phyloP scores from a whole-genome alignment of 2,888 invertebrate species.

The Epinotia ramella region DNA sequence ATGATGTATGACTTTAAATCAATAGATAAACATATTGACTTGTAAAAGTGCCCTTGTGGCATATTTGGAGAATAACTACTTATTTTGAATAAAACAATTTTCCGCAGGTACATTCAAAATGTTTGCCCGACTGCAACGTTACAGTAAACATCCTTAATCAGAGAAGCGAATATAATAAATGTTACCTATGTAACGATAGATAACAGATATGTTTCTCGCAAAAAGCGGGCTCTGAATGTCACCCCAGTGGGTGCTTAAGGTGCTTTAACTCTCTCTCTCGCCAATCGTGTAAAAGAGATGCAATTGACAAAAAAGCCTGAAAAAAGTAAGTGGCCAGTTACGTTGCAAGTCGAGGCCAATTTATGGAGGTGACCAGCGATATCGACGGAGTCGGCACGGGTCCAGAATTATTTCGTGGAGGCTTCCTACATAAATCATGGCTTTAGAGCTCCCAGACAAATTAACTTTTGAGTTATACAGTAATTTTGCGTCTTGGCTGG shows the following conservation, averaged over 20 bases:
- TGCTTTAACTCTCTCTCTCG: neutral
- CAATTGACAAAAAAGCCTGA: neutral
- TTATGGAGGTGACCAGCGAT: slow-evolving; percentile 50
- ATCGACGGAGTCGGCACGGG: slow-evolving; percentile 57
- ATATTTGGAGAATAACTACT: too few species aligned
- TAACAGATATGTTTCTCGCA: neutral
- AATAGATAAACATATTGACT: too few species aligned
- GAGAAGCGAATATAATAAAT: neutral
- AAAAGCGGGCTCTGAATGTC: neutral
- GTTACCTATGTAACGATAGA: neutral
- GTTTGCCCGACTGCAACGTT: too few species aligned
- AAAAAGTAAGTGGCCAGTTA: slow-evolving; percentile 43
- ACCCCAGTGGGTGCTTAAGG: too few species aligned
- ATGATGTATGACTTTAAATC: too few species aligned
- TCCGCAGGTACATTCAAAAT: too few species aligned
- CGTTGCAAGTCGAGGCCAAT: slow-evolving; percentile 30
- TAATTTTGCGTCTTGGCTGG: neutral
- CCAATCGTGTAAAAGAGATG: neutral
- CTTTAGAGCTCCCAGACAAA: slow-evolving; percentile 17
- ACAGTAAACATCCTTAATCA: neutral
- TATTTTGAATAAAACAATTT: too few species aligned
- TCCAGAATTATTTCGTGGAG: slow-evolving; percentile 60
- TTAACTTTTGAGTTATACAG: slow-evolving; percentile 17
- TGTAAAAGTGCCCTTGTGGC: too few species aligned
- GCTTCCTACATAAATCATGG: slow-evolving; percentile 56